A percentile compares a stretch with the other conserved stretches of the same genome.
phyloP scores from a whole-genome alignment of 2,113 vertebrate genomes.

The Oophaga pumilio region DNA sequence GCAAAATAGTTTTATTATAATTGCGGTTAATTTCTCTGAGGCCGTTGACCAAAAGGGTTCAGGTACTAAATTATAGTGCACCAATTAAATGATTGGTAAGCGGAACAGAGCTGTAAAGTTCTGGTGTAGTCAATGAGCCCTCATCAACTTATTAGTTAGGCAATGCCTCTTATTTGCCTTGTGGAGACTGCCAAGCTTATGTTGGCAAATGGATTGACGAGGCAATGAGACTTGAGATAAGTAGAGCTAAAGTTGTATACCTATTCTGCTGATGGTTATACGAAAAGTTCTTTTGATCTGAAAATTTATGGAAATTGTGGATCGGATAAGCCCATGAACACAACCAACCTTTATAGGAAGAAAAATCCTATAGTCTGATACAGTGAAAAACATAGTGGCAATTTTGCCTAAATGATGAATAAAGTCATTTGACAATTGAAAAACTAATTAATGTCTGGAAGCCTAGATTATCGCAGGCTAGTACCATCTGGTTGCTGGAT shows the following conservation, averaged over 20 bases:
- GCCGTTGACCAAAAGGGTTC: conserved; percentile 8
- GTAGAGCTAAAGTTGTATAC: no score
- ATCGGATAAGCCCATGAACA: no score
- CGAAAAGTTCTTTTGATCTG: background rate
- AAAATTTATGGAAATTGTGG: no score
- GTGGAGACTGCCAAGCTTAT: no score
- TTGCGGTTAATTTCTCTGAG: background rate
- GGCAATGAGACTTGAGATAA: no score
- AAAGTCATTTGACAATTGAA: background rate
- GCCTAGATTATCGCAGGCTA: background rate
- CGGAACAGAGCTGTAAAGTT: background rate
- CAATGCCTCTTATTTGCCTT: background rate
- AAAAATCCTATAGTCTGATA: background rate
- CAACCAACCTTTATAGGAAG: background rate
- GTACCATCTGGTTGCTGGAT: conserved; percentile 3
- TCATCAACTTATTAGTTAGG: background rate
- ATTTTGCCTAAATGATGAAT: background rate
- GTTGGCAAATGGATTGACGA: no score
- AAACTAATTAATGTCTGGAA: background rate
- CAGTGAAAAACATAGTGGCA: background rate
- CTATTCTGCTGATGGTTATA: background rate
- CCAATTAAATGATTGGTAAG: background rate
- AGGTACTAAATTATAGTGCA: background rate
- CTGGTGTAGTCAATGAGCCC: background rate
- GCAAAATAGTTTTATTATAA: background rate